These are phyloP conservation scores for Oxyura jamaicensis DNA, from an alignment of 2,113 vertebrate genomes.

Conservation along the genomic window DNA sequence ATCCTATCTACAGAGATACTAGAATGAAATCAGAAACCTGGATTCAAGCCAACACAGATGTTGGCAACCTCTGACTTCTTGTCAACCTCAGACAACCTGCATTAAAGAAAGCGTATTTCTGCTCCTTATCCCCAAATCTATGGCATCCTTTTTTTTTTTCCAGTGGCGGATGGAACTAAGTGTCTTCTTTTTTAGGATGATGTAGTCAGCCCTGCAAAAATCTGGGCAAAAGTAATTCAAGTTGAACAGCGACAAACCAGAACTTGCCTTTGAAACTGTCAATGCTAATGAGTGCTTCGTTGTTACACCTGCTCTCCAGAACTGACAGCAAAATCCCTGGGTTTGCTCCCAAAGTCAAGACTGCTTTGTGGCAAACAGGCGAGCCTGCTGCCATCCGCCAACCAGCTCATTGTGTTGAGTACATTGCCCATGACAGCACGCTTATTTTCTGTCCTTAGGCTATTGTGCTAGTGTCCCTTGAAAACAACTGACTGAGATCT, in stretches of 20 bases:
- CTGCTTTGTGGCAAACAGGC: conserved; percentile 12
- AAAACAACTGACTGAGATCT: conserved; percentile 9
- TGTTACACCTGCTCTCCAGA: conserved; percentile 32
- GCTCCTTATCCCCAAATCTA: not conserved
- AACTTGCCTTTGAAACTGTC: conserved; percentile 10
- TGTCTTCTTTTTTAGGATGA: not conserved
- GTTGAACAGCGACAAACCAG: conserved; percentile 17
- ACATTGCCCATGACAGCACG: conserved; percentile 44
- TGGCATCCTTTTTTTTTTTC: not conserved
- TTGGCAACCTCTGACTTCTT: not conserved
- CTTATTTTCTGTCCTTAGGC: conserved; percentile 56
- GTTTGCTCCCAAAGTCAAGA: conserved; percentile 34
- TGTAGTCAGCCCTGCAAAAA: not conserved
- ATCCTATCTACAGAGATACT: not conserved
- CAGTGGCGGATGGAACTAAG: not conserved
- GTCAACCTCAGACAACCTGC: not conserved
- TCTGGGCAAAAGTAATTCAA: not conserved
- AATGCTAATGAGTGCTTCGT: conserved; percentile 19
- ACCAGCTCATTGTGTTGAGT: conserved; percentile 38
- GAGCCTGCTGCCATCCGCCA: conserved; percentile 36
- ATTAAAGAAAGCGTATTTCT: not conserved
- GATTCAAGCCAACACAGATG: not conserved
- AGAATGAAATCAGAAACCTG: not conserved
- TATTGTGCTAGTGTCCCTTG: conserved; percentile 43
- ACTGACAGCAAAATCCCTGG: conserved; percentile 34